These are phyloP conservation scores for Dilophus febrilis DNA, from an alignment of 2,888 invertebrate species.

Conservation along the genomic window DNA sequence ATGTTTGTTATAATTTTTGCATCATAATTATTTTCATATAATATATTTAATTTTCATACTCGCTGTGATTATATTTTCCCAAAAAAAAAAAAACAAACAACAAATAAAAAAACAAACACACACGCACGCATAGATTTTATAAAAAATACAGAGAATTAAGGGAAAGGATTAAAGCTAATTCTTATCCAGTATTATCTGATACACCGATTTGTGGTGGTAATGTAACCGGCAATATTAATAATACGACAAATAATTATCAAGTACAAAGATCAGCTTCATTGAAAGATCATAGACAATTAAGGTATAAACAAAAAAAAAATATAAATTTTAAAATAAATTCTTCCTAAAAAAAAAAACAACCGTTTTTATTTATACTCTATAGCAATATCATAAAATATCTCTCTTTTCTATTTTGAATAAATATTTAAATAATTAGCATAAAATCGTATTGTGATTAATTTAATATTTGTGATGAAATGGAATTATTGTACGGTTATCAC, in stretches of 20 bases:
- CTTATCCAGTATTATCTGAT: constrained; percentile 57
- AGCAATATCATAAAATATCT: too few relatives aligned
- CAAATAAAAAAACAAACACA: too few relatives aligned
- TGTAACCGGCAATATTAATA: constrained; percentile 20
- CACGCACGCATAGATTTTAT: constrained; percentile 49
- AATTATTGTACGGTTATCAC: too few relatives aligned
- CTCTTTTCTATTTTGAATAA: too few relatives aligned
- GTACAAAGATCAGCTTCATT: constrained; percentile 43
- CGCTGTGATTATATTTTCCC: too few relatives aligned
- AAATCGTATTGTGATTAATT: too few relatives aligned
- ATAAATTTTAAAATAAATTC: neutral
- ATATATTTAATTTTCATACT: constrained; percentile 2
- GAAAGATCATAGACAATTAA: constrained; percentile 32
- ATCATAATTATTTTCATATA: constrained; percentile 5
- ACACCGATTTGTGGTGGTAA: constrained; percentile 33
- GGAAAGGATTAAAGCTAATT: constrained; percentile 75
- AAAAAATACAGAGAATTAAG: constrained; percentile 74
- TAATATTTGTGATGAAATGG: too few relatives aligned
- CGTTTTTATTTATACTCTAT: too few relatives aligned
- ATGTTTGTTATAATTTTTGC: neutral
- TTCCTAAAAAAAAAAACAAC: neutral
- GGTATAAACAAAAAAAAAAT: constrained; percentile 15
- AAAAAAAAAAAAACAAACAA: too few relatives aligned
- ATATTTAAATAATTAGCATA: too few relatives aligned
- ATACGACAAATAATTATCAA: constrained; percentile 34